These are phyloP conservation scores for Doryteuthis pealeii DNA, from an alignment of 1,140 invertebrate species.

Conservation along the genomic window DNA sequence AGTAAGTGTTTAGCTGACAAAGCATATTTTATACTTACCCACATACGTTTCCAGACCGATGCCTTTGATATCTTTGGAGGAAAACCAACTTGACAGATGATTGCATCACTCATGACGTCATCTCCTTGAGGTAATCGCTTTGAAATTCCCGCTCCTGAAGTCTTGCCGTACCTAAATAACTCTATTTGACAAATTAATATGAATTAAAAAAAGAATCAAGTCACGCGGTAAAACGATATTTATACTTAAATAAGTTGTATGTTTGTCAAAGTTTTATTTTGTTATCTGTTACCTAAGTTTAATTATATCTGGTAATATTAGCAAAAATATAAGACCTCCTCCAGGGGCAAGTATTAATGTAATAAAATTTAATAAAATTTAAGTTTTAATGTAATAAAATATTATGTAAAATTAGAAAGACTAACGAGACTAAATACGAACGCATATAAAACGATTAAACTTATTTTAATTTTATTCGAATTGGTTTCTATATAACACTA, in stretches of 20 bases:
- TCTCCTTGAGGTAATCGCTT: background rate
- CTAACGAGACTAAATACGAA: too few relatives aligned
- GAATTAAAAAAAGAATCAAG: background rate
- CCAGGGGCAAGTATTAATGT: background rate
- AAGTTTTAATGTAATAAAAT: too few relatives aligned
- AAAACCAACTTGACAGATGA: background rate
- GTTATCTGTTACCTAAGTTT: background rate
- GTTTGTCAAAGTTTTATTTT: background rate
- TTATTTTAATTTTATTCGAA: too few relatives aligned
- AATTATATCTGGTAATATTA: background rate
- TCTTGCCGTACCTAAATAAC: background rate
- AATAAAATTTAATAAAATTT: too few relatives aligned
- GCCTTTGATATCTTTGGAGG: background rate
- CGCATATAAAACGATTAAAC: too few relatives aligned
- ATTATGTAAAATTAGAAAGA: too few relatives aligned
- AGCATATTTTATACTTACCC: too few relatives aligned
- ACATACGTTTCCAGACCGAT: background rate
- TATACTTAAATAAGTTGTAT: background rate
- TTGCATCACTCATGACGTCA: constrained; percentile 6
- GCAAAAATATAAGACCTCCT: background rate
- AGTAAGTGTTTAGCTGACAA: too few relatives aligned
- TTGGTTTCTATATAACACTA: too few relatives aligned
- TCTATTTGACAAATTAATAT: background rate
- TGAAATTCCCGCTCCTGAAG: background rate
- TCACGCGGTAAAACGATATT: background rate